phyloP scores from a whole-genome alignment of 2,888 invertebrate species.

The Gortyna flavago region DNA sequence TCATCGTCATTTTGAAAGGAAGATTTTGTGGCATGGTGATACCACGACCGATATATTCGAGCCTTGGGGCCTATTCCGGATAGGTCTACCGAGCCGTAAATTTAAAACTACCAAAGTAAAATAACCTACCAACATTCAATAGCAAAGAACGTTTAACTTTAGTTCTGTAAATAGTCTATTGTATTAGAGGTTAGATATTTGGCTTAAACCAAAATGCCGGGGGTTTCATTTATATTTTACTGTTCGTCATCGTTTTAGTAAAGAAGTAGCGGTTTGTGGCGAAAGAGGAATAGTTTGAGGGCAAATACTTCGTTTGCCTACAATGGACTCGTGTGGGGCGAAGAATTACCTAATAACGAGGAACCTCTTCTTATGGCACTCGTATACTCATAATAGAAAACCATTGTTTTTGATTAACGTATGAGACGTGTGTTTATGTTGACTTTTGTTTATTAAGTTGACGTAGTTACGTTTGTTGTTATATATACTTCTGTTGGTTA shows the following conservation, averaged over 20 bases:
- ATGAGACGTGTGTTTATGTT: background rate
- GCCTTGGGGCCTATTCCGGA: background rate
- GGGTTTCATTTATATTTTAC: constrained; percentile 80
- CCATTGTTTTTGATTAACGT: constrained; percentile 66
- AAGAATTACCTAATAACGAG: constrained; percentile 73
- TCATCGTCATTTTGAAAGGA: background rate
- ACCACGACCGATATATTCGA: background rate
- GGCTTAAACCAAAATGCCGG: constrained; percentile 72
- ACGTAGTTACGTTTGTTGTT: background rate
- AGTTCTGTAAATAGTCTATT: constrained; percentile 75
- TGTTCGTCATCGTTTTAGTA: constrained; percentile 72
- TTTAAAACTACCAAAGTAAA: constrained; percentile 11
- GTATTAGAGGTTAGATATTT: constrained; percentile 72
- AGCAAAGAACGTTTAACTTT: constrained; percentile 44
- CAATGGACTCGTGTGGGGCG: constrained; percentile 61
- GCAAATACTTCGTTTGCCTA: constrained; percentile 60
- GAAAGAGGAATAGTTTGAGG: constrained; percentile 71
- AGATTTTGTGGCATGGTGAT: background rate
- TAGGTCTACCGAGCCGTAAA: background rate
- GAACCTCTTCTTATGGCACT: constrained; percentile 63
- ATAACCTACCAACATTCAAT: constrained; percentile 58
- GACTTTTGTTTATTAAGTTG: background rate
- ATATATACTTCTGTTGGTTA: background rate
- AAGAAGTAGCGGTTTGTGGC: constrained; percentile 78
- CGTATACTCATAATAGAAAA: constrained; percentile 68